phyloP scores from a whole-genome alignment of 2,888 invertebrate species.

The Sepioteuthis lessoniana region DNA sequence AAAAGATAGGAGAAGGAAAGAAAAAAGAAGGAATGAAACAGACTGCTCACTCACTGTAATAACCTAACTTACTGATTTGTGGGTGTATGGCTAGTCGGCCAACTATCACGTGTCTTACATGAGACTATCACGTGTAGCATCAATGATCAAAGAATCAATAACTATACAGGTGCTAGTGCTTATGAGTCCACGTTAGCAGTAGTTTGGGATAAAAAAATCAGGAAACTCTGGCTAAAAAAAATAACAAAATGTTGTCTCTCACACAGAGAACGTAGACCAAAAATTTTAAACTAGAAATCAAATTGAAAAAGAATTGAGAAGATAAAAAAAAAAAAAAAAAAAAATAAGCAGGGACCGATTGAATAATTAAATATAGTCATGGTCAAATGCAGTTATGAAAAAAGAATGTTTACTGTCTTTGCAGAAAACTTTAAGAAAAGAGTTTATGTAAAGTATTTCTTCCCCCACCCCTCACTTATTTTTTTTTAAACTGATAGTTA shows the following conservation, averaged over 20 bases:
- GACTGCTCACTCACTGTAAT: not conserved
- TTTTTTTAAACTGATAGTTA: no score
- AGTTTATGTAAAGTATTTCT: no score
- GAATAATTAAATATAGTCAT: no score
- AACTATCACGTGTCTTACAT: not conserved
- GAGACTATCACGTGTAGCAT: not conserved
- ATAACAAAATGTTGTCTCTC: not conserved
- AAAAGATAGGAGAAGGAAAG: not conserved
- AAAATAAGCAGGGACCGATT: no score
- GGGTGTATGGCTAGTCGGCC: not conserved
- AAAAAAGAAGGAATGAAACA: not conserved
- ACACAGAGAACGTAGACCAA: not conserved
- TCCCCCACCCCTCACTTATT: no score
- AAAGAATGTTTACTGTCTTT: no score
- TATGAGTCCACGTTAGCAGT: not conserved
- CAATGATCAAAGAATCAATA: not conserved
- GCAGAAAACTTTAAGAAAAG: no score
- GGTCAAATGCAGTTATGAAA: no score
- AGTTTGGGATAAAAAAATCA: not conserved
- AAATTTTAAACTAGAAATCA: not conserved
- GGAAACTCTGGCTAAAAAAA: not conserved
- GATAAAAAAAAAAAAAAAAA: no score
- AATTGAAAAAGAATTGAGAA: no score
- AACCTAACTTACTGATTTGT: not conserved
- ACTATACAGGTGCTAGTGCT: not conserved